phyloP scores from a whole-genome alignment of 2,888 invertebrate species.

The Temnothorax unifasciatus region DNA sequence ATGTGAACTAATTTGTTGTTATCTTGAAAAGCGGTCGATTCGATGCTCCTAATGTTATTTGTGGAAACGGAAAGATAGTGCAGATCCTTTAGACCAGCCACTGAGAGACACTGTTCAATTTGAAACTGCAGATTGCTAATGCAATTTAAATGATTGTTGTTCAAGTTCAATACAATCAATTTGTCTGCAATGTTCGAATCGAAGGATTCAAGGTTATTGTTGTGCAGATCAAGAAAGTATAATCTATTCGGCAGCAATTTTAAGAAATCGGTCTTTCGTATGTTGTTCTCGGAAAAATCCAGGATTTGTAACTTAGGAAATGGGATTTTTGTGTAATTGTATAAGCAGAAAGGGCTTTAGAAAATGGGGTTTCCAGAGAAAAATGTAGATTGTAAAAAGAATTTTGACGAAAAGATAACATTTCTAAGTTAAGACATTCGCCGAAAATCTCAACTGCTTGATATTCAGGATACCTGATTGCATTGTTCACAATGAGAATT shows the following conservation, averaged over 20 bases:
- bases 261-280: rapidly evolving
- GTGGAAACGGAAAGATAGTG: background rate
- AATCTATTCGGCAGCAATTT: background rate
- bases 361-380: background rate
- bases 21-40: background rate
- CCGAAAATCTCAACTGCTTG: background rate
- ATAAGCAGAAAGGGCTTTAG: too few relatives aligned
- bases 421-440: background rate
- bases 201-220: rapidly evolving
- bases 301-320: constrained; percentile 56
- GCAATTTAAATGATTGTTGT: background rate
- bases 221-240: background rate
- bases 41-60: background rate
- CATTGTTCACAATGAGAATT: background rate
- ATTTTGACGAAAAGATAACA: constrained; percentile 11
- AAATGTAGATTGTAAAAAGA: rapidly evolving
- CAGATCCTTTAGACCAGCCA: background rate
- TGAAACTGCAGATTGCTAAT: too few relatives aligned
- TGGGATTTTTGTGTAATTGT: background rate
- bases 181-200: rapidly evolving
- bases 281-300: constrained; percentile 17
- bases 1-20: background rate
- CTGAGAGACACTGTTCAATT: too few relatives aligned
- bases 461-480: too few relatives aligned
- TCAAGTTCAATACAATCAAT: constrained; percentile 15